These are phyloP conservation scores for Neopipo cinnamomea DNA, from an alignment of 2,113 vertebrate genomes.

Conservation along the genomic window DNA sequence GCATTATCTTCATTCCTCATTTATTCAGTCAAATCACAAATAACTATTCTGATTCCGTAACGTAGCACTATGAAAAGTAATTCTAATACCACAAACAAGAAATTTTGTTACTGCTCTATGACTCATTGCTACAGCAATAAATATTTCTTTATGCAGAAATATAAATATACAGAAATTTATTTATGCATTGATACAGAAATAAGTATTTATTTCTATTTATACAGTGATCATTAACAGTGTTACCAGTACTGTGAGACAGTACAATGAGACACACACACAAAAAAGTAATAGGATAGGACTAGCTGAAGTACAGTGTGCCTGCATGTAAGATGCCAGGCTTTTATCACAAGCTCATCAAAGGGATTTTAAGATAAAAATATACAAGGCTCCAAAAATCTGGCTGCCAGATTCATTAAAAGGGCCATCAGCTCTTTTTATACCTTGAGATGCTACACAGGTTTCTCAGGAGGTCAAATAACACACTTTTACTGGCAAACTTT, in stretches of 20 bases:
- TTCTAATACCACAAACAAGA: neutral
- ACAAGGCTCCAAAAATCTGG: neutral
- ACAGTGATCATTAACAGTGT: neutral
- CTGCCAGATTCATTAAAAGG: neutral
- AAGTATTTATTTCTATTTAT: neutral
- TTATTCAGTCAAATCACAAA: neutral
- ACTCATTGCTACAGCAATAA: neutral
- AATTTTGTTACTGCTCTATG: neutral
- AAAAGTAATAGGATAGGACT: neutral
- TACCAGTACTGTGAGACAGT: neutral
- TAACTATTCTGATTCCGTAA: neutral
- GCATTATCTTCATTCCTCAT: neutral
- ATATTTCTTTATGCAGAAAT: too few species aligned
- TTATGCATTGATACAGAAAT: too few species aligned
- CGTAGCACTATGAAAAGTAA: neutral
- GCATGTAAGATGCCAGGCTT: neutral
- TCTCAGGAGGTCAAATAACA: neutral
- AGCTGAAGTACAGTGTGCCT: neutral
- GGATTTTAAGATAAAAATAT: neutral
- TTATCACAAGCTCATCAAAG: neutral
- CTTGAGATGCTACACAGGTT: neutral
- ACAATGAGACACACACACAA: neutral
- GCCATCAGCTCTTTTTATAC: neutral
- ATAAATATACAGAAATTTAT: too few species aligned
- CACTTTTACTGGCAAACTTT: neutral